Evolutionary conservation across 1,140 invertebrate genomes (phyloP), one percentile per base, ranked within the genome.

Genomic region (Trichoplusia ni): DNA sequence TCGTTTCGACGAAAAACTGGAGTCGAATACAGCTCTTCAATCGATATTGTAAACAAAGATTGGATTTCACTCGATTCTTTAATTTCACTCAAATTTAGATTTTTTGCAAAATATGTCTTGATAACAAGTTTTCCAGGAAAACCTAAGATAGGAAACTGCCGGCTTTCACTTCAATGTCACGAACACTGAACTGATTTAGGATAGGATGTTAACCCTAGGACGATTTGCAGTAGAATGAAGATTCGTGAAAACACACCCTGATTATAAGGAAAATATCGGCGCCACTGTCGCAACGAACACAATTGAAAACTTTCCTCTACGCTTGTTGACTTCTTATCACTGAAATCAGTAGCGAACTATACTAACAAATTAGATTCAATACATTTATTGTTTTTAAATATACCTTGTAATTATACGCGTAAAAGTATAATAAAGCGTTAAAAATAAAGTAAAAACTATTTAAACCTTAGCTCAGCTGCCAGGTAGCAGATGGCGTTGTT

Each of bases 261-360:
- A 88, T 74, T 90, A 90, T 90, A 90, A 86, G 82, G 88, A 89
- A 90, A 90, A 90, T 79, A 86, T 71, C 78, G 84, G 86, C 88
- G 86, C 88, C 75, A 87, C 81, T 77, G 61, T 85, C 76, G 81
- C 73, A n/a, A 35, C 77, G 87, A 79, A 47, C 31, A 54, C 5
- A 42, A 65, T 13, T n/a, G 19, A 23, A 71, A 89, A 79, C 82
- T 64, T 13, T 18, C 16, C n/a, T 64, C 8, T 33, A n/a, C 16
- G 13, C 27, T 5, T 47, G 33, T 14, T 40, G 9, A 27, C 14
- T 40, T 18, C 21, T 4, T 54, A 27, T 16, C n/a, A n/a, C 33
- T 38, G 27, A 38, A 14, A 13, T 4, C 8, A 25, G 8, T 2
- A 13, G 18, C 6, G 4, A 35, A 13, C n/a, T 3, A n/a, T 51